Percentiles rank a stretch among this genome's conserved stretches.
These are phyloP conservation scores for Mermis nigrescens DNA, from an alignment of 2,888 invertebrate genomes.

Conservation along the genomic window DNA sequence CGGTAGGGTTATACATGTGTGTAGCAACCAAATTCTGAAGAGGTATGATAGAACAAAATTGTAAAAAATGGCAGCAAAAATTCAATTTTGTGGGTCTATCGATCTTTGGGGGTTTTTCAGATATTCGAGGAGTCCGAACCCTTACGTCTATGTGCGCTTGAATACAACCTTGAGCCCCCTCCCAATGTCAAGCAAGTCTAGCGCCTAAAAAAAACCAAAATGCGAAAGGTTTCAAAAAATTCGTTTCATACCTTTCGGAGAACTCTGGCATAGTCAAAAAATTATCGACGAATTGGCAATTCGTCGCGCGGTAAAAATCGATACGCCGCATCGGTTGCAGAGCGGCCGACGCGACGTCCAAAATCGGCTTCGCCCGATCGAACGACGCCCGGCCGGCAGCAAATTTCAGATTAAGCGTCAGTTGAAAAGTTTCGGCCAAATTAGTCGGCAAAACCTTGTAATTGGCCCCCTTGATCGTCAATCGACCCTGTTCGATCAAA, in stretches of 20 bases:
- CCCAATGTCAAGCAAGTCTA: no score
- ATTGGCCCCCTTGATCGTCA: conserved; percentile 41
- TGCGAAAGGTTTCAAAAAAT: no score
- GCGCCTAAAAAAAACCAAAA: no score
- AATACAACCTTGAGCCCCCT: no score
- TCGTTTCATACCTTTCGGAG: conserved; percentile 14
- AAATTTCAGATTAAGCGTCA: conserved; percentile 73
- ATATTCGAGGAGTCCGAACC: no score
- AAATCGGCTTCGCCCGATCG: conserved; percentile 61
- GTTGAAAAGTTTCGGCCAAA: conserved; percentile 49
- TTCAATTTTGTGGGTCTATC: no score
- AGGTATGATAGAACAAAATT: no score
- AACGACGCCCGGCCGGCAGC: conserved; percentile 63
- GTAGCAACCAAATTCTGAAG: no score
- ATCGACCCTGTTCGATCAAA: conserved; percentile 68
- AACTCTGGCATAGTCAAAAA: conserved; percentile 76
- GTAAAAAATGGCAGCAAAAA: no score
- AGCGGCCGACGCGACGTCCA: conserved; percentile 73
- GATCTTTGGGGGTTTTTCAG: no score
- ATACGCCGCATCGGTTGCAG: conserved; percentile 57
- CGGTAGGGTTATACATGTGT: no score
- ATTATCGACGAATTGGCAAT: conserved; percentile 57
- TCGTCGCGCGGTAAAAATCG: conserved; percentile 80
- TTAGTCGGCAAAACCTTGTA: conserved; percentile 29
- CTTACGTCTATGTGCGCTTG: no score